phyloP scores from a whole-genome alignment of 1,140 invertebrate genomes.

The Scaptodrosophila lebanonensis region DNA sequence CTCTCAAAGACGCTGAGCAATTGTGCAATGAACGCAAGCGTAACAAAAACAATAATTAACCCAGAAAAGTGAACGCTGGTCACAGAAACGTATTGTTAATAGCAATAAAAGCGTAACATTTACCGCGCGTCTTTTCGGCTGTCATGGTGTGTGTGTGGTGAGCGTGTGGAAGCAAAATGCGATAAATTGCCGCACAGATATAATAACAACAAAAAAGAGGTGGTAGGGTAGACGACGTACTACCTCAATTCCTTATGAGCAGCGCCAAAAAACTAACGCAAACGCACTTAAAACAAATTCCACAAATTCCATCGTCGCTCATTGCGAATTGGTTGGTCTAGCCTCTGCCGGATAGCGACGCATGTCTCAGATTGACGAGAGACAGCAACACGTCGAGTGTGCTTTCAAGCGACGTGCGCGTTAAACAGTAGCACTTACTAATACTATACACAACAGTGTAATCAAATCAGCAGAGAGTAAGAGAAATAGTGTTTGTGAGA shows the following conservation, averaged over 20 bases:
- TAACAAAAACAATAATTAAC: constrained; percentile 3
- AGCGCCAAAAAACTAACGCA: constrained; percentile 32
- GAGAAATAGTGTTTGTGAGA: constrained; percentile 26
- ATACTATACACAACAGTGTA: constrained; percentile 27
- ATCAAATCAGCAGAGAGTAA: constrained; percentile 36
- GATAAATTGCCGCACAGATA: constrained; percentile 30
- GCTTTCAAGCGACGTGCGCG: constrained; percentile 51
- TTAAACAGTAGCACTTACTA: constrained; percentile 55
- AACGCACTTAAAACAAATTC: constrained; percentile 35
- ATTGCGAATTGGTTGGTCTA: too few species aligned
- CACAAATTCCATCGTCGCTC: constrained; percentile 23
- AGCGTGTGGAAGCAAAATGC: too few species aligned
- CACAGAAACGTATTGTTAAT: constrained; percentile 2
- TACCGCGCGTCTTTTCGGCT: constrained; percentile 22
- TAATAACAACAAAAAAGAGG: constrained; percentile 19
- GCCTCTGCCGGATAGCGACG: constrained; percentile 36
- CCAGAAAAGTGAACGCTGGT: constrained; percentile 13
- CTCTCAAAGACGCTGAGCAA: too few species aligned
- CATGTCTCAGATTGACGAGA: constrained; percentile 60
- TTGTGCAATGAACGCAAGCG: constrained; percentile 13
- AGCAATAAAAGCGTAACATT: constrained; percentile 16
- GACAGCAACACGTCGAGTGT: constrained; percentile 52
- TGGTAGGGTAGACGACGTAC: neutral
- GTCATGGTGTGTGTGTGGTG: neutral
- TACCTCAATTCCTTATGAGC: constrained; percentile 2